These are phyloP conservation scores for Baronia brevicornis DNA, from an alignment of 2,888 invertebrate genomes.

Conservation along the genomic window DNA sequence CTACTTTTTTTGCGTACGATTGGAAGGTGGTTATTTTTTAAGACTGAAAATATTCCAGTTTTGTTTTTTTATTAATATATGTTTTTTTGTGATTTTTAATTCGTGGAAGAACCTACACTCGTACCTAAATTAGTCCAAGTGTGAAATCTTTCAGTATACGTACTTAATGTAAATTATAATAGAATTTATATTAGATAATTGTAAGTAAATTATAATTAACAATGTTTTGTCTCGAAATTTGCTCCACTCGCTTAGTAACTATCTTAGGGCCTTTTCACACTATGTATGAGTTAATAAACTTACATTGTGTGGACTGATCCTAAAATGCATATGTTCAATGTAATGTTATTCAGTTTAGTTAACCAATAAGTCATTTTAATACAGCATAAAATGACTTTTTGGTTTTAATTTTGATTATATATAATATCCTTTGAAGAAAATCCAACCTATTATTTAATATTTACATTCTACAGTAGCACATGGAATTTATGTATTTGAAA, in stretches of 20 bases:
- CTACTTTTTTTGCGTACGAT: constrained; percentile 35
- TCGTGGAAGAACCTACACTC: constrained; percentile 47
- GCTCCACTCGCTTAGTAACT: constrained; percentile 18
- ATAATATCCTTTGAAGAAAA: constrained; percentile 3
- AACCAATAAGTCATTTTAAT: constrained; percentile 16
- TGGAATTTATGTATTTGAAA: too few species aligned
- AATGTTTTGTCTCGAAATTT: constrained; percentile 62
- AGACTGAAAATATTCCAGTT: constrained; percentile 73
- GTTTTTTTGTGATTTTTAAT: constrained; percentile 38
- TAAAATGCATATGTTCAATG: constrained; percentile 22
- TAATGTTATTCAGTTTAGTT: constrained; percentile 14
- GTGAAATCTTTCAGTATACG: constrained; percentile 74
- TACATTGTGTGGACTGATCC: constrained; percentile 42
- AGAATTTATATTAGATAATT: constrained; percentile 75
- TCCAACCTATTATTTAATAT: constrained; percentile 8
- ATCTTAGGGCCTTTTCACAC: constrained; percentile 51
- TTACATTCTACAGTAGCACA: constrained; percentile 8
- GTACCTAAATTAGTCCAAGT: constrained; percentile 68
- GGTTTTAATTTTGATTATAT: constrained; percentile 12
- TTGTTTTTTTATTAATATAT: constrained; percentile 47
- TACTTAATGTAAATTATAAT: constrained; percentile 74
- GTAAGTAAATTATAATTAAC: constrained; percentile 70
- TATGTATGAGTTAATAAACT: constrained; percentile 26
- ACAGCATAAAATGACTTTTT: constrained; percentile 16
- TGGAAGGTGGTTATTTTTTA: constrained; percentile 59